phyloP scores from a whole-genome alignment of 2,113 vertebrate species.

The Cephalopterus ornatus region DNA sequence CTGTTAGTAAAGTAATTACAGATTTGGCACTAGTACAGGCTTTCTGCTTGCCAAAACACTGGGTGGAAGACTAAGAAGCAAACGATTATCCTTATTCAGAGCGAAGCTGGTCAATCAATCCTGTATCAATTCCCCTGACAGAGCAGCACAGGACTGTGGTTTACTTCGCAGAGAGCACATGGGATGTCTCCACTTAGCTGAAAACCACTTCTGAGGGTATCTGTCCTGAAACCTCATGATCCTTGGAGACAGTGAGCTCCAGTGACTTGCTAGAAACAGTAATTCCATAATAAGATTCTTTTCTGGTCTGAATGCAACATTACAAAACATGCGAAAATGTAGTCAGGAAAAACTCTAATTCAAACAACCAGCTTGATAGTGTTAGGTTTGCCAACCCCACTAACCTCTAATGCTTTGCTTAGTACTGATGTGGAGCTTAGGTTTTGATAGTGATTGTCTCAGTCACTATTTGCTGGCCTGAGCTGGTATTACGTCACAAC shows the following conservation, averaged over 20 bases:
- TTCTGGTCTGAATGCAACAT: not conserved
- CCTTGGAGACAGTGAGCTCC: not conserved
- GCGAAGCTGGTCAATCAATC: conserved; percentile 36
- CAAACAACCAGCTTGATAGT: not conserved
- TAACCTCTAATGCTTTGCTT: not conserved
- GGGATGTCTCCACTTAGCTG: not conserved
- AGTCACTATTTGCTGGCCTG: not conserved
- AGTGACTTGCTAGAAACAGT: not conserved
- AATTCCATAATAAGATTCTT: not conserved
- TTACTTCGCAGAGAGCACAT: not conserved
- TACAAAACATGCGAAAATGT: not conserved
- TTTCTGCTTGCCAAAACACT: conserved; percentile 55
- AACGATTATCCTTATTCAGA: conserved; percentile 45
- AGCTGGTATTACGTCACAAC: not conserved
- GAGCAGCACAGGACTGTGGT: not conserved
- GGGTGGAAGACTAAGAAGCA: conserved; percentile 55
- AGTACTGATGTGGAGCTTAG: not conserved
- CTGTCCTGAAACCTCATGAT: not conserved
- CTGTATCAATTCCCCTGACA: conserved; percentile 24
- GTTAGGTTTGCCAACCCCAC: not conserved
- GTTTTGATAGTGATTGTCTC: not conserved
- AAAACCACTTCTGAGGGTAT: not conserved
- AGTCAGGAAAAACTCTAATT: not conserved
- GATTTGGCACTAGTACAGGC: conserved; percentile 40
- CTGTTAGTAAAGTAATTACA: conserved; percentile 63